Percentiles rank a stretch among this genome's conserved stretches.
Evolutionary conservation across 2,797 vertebrate genomes (phyloP).

Genomic region (Meda fulgida): DNA sequence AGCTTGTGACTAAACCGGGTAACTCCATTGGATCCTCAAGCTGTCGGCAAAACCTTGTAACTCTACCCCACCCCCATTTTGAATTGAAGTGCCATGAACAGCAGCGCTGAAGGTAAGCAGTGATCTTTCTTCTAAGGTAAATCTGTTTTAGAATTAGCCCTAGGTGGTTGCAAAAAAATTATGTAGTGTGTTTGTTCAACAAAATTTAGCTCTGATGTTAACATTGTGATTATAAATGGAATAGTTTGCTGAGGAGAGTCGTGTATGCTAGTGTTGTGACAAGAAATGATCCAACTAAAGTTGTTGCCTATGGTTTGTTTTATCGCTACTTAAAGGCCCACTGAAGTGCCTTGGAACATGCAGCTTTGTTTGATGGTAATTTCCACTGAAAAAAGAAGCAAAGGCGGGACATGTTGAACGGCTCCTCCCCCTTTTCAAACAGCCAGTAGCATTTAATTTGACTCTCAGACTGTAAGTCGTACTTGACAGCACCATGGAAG

Average conservation of each 20-base stretch:
- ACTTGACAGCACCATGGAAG: too few species aligned
- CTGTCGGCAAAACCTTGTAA: neutral
- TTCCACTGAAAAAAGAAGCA: too few species aligned
- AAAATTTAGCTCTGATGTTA: neutral
- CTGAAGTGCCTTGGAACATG: too few species aligned
- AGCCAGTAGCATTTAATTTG: too few species aligned
- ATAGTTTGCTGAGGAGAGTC: neutral
- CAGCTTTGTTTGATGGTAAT: too few species aligned
- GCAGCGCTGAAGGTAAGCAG: neutral
- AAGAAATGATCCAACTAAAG: neutral
- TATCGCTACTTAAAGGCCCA: too few species aligned
- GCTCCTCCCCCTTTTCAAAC: too few species aligned
- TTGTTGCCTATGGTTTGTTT: too few species aligned
- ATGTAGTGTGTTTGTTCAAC: neutral
- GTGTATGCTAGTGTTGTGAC: neutral
- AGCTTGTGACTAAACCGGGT: neutral
- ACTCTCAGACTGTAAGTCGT: too few species aligned
- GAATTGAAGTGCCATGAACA: neutral
- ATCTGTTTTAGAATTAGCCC: neutral
- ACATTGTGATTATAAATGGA: neutral
- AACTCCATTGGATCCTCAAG: neutral
- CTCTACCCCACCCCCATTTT: neutral
- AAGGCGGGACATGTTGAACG: too few species aligned
- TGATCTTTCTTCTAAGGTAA: neutral
- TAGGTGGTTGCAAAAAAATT: neutral